These are phyloP conservation scores for Calephelis virginiensis DNA, from an alignment of 1,140 invertebrate species.

Conservation along the genomic window DNA sequence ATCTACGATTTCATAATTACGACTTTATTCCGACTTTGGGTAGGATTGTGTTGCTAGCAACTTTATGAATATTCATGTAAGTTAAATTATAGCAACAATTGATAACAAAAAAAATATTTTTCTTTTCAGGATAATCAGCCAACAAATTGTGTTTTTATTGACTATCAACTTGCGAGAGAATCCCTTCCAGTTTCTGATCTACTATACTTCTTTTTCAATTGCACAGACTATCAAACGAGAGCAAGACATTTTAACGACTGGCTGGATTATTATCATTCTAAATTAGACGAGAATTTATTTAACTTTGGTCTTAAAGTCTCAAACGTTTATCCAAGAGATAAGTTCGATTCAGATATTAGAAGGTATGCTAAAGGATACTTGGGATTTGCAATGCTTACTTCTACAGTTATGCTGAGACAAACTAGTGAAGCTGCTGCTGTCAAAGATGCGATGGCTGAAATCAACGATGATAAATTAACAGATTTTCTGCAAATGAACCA, in stretches of 20 bases:
- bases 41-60: too few species aligned
- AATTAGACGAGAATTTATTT: constrained; percentile 31
- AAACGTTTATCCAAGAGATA: constrained; percentile 31
- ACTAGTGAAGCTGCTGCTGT: constrained; percentile 11
- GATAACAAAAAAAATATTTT: constrained; percentile 8
- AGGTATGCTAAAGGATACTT: constrained; percentile 32
- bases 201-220: constrained; percentile 35
- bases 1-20: too few species aligned
- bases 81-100: background rate
- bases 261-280: constrained; percentile 38
- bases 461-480: background rate
- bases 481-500: background rate
- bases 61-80: too few species aligned
- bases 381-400: constrained; percentile 15
- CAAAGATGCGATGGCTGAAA: constrained; percentile 7
- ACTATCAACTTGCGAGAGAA: constrained; percentile 36
- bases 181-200: constrained; percentile 34
- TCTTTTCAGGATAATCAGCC: constrained; percentile 36
- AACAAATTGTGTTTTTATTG: constrained; percentile 32
- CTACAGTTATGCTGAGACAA: background rate
- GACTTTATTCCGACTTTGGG: too few species aligned
- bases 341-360: constrained; percentile 37
- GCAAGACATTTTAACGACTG: constrained; percentile 36
- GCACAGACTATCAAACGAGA: constrained; percentile 34
- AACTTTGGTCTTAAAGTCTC: constrained; percentile 33